Conservation (phyloP, 2,797 vertebrate species). For the Phrynocephalus guinanensis region DNA sequence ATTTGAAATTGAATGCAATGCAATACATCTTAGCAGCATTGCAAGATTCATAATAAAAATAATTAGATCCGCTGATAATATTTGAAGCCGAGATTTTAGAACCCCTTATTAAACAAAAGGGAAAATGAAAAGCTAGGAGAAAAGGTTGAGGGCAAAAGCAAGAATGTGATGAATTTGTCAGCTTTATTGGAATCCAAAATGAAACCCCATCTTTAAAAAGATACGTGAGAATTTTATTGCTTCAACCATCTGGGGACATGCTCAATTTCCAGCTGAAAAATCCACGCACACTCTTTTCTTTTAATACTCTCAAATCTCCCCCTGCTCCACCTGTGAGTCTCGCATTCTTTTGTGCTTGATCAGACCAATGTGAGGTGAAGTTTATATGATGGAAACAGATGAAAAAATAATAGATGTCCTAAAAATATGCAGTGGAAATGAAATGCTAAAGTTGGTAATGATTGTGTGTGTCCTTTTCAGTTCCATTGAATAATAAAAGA, state of each 20-base stretch:
- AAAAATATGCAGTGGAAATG: constrained; percentile 12
- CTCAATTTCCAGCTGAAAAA: constrained; percentile 30
- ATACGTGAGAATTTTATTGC: constrained; percentile 52
- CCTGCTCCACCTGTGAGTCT: constrained; percentile 45
- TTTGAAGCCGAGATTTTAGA: constrained; percentile 55
- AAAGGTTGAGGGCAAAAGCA: constrained; percentile 11
- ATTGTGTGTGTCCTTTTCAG: constrained; percentile 1
- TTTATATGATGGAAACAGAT: constrained; percentile 40
- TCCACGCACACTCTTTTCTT: constrained; percentile 1
- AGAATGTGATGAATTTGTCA: constrained; percentile 59
- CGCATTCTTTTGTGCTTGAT: constrained; percentile 46
- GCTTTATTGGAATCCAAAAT: constrained; percentile 58
- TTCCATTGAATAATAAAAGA: background rate
- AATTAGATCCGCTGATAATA: constrained; percentile 68
- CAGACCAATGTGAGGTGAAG: constrained; percentile 47
- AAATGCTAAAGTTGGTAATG: constrained; percentile 5
- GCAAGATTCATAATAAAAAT: constrained; percentile 66
- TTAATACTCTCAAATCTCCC: constrained; percentile 45
- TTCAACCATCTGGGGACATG: constrained; percentile 38
- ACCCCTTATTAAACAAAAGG: constrained; percentile 54
- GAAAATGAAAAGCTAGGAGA: background rate
- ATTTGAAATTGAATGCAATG: constrained; percentile 65
- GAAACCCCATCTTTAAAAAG: constrained; percentile 55
- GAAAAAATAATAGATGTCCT: background rate
- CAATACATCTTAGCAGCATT: constrained; percentile 59